Evolutionary conservation across 2,797 vertebrate species (phyloP).

Genomic region (Enoplosus armatus): DNA sequence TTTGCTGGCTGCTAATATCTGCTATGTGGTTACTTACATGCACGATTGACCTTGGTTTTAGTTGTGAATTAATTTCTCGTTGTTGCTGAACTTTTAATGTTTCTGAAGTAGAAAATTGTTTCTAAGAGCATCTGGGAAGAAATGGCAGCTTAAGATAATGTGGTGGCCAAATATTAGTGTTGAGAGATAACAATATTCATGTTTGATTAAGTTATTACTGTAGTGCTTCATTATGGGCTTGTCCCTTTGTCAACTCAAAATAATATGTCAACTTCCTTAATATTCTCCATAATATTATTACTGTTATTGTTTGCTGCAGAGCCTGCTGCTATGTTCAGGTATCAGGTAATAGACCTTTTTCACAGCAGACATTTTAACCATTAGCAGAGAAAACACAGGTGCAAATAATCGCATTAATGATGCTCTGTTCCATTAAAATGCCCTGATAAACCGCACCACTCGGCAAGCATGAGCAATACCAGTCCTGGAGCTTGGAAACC

Average conservation of each 20-base stretch:
- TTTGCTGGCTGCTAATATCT: background rate
- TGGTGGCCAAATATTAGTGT: no score
- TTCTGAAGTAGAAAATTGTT: no score
- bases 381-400: background rate
- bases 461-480: background rate
- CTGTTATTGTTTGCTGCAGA: background rate
- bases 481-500: background rate
- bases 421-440: background rate
- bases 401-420: background rate
- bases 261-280: background rate
- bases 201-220: no score
- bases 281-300: background rate
- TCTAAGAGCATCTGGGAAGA: no score
- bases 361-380: background rate
- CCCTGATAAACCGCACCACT: background rate
- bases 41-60: background rate
- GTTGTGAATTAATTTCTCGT: background rate
- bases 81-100: background rate
- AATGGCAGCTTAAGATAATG: no score
- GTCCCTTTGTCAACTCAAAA: background rate
- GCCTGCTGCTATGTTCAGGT: background rate
- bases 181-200: no score
- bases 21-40: background rate
- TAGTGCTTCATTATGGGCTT: no score
- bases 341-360: background rate